Percentiles rank a stretch among this genome's conserved stretches.
phyloP scores from a whole-genome alignment of 2,113 vertebrate species.

The Psilopogon haemacephalus region DNA sequence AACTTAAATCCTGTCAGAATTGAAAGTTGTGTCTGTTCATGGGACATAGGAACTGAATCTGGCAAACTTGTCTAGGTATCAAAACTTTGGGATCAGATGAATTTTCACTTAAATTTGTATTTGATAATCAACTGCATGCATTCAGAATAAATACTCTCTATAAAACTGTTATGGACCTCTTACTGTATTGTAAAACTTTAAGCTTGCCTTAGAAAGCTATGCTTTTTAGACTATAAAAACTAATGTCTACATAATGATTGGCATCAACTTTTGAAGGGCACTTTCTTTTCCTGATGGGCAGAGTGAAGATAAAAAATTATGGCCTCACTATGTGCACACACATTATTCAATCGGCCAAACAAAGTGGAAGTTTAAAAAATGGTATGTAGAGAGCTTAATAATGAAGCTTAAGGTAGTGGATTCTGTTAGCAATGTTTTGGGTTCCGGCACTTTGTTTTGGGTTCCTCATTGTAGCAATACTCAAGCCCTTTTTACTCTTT shows the following conservation, averaged over 20 bases:
- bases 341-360: neutral
- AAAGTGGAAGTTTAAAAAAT: neutral
- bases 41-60: neutral
- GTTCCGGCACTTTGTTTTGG: neutral
- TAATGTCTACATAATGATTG: neutral
- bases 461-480: neutral
- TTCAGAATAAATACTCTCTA: neutral
- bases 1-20: neutral
- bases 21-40: neutral
- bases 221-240: neutral
- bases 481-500: neutral
- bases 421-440: neutral
- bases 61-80: neutral
- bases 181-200: neutral
- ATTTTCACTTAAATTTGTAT: neutral
- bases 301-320: neutral
- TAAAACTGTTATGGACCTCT: neutral
- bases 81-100: neutral
- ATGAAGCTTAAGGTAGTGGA: neutral
- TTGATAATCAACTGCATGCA: neutral
- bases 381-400: neutral
- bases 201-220: neutral
- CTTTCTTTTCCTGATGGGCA: neutral
- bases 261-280: fast-evolving
- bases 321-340: fast-evolving